These are phyloP conservation scores for Caenorhabditis sp. DNA, from an alignment of 2,888 invertebrate genomes.

Conservation along the genomic window DNA sequence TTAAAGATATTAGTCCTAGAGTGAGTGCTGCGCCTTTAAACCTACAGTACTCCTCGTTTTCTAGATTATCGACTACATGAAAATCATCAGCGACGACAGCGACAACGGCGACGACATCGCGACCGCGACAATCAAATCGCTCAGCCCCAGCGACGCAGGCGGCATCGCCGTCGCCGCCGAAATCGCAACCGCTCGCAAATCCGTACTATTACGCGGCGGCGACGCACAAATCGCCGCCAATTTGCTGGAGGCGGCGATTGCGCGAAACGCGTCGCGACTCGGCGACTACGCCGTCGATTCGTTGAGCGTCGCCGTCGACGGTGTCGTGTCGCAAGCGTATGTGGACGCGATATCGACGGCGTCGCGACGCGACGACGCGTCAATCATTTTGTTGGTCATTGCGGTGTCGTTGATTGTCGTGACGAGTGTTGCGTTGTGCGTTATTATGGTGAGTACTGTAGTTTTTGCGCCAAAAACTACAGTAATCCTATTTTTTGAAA, in stretches of 20 bases:
- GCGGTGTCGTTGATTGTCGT: conserved; percentile 20
- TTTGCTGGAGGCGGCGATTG: conserved; percentile 27
- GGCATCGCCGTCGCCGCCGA: conserved; percentile 30
- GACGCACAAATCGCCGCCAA: no score
- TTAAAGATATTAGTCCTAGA: conserved; percentile 15
- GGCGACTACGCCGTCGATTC: conserved; percentile 22
- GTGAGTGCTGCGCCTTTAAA: conserved; percentile 11
- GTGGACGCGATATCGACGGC: conserved; percentile 33
- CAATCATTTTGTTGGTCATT: conserved; percentile 30
- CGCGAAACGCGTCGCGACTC: conserved; percentile 21
- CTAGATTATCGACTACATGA: conserved; percentile 19
- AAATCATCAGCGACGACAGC: conserved; percentile 5
- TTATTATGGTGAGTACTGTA: conserved; percentile 20
- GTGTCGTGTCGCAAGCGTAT: conserved; percentile 34
- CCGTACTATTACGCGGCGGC: no score
- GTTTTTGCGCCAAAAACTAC: not conserved
- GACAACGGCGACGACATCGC: conserved; percentile 25
- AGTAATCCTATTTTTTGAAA: not conserved
- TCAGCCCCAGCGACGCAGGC: conserved; percentile 29
- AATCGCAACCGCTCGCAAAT: conserved; percentile 24
- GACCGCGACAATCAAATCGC: conserved; percentile 14
- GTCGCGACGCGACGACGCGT: conserved; percentile 6
- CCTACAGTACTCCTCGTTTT: not conserved
- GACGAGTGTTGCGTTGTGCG: conserved; percentile 17
- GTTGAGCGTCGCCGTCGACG: conserved; percentile 33